Base-by-base conservation (phyloP, 1,140 invertebrate genomes). In the Phymorhynchus buccinoides region DNA sequence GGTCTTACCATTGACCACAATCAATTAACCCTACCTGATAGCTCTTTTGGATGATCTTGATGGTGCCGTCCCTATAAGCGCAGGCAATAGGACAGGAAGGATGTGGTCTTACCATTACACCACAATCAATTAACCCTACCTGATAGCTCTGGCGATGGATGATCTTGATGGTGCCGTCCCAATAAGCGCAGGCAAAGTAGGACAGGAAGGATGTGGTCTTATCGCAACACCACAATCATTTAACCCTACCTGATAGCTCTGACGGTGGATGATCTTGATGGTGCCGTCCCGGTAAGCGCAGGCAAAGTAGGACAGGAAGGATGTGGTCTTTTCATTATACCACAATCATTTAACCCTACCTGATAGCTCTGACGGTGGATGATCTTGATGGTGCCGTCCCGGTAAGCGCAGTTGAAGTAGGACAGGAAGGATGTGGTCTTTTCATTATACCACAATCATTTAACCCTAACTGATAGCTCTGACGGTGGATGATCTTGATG, bases 101-200 rank as follows among this genome's bases (percentile, higher is more conserved):
- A 95, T 56, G 95, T 95, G 3, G 95, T 95, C 44, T 96, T n/a
- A n/a, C n/a, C n/a, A n/a, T n/a, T n/a, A n/a, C 89, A 42, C 85
- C 32, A 83, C 12, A 39, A 85, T 44, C 83, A 89, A n/a, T 87
- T 86, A 12, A 83, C n/a, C 89, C 87, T 88, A 96, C 95, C 93
- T 97, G 96, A 7, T 97, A 93, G 35, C 95, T 96, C 89, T 97
- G 96, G 84, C 95, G 93, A 90, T 95, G 95, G n/a, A 97, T 93
- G 90, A 96, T 96, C 89, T 96, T 96, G 3, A 97, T 95, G 0
- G 95, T 95, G 77, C 96, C 96, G 91, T 97, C 96, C 44, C 95
- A 94, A 88, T 96, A 95, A 18, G 96, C 95, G 66, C 96, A 95
- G 73, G 96, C 95, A 78, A 97, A 78, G 94, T 95, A 94, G 62